phyloP scores from a whole-genome alignment of 2,113 vertebrate genomes.

The Perognathus longimembris region DNA sequence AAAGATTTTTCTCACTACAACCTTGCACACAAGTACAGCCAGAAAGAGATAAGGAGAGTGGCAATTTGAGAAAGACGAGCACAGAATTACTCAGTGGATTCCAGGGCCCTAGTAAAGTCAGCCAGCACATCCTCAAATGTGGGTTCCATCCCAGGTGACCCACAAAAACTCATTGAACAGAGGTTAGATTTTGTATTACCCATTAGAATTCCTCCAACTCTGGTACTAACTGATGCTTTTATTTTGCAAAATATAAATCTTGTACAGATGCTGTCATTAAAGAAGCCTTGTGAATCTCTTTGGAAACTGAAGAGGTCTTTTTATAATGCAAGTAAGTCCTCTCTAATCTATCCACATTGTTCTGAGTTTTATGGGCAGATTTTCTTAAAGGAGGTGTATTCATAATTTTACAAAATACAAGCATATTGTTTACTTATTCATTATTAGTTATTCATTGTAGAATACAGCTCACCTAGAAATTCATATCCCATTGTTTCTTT shows the following conservation, averaged over 20 bases:
- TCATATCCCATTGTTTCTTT: background rate
- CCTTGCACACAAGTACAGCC: background rate
- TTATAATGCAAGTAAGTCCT: slow-evolving; percentile 56
- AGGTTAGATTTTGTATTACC: background rate
- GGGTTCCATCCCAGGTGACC: background rate
- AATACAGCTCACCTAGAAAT: slow-evolving; percentile 14
- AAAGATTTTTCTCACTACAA: background rate
- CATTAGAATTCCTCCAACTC: slow-evolving; percentile 12
- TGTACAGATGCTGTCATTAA: slow-evolving; percentile 52
- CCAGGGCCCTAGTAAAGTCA: background rate
- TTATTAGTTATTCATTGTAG: slow-evolving; percentile 30
- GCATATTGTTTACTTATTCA: slow-evolving; percentile 52
- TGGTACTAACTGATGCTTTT: slow-evolving; percentile 48
- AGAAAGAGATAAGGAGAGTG: slow-evolving; percentile 2
- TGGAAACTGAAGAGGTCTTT: slow-evolving; percentile 5
- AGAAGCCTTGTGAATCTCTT: slow-evolving; percentile 38
- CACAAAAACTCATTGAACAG: slow-evolving; percentile 28
- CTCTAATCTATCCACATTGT: slow-evolving; percentile 45
- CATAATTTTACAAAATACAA: slow-evolving; percentile 39
- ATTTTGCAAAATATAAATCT: slow-evolving; percentile 56
- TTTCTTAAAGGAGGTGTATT: slow-evolving; percentile 56
- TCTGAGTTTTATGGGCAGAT: slow-evolving; percentile 41
- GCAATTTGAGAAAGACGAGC: background rate
- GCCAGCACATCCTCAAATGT: background rate
- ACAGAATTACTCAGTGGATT: slow-evolving; percentile 43